Evolutionary conservation across 2,113 vertebrate species (phyloP), one percentile per base, ranked within the genome.

Genomic region (Trematocara unimaculatum): DNA sequence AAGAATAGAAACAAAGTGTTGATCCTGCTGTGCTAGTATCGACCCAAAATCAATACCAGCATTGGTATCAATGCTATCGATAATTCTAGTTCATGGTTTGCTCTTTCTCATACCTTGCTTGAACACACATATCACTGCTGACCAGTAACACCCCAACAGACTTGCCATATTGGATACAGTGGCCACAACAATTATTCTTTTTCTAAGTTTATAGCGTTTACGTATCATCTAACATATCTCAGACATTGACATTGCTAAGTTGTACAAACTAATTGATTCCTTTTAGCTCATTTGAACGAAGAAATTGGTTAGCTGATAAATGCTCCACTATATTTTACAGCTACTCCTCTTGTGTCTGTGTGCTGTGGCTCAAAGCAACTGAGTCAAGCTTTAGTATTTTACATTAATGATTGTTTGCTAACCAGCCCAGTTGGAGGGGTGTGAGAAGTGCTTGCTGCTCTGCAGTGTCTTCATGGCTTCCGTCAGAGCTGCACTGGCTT

Each of bases 351-450:
- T 29, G 23, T 47, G 40, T 47, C 67, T 17, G 8, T 1, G 17
- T 62, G 40, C 55, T 60, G 9, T 29, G 35, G 20, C 23, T 29
- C 10, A 60, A 49, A 18, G 26, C 26, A 49, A 31, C 10, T 31
- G 15, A 47, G 45, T 51, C 72, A 31, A 13, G 26, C 15, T 77
- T 77, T 51, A 33, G 84, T 86, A 29, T 29, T 35, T 67, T 31
- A 31, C 26, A 5, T 54, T 23, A 9, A 23, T 4, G 4, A n/a
- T 12, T 18, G 64, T 78, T 15, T 42, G 51, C 95, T 96, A 82
- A 98, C 98, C 98, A 91, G 98, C 98, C 98, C 98, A 99, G 97
- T 99, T 98, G 95, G 97, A 98, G 0, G 98, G 98, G 91, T 99
- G 98, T 1, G 97, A 96, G 95, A 98, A 98, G 95, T 97, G 96